Evolutionary conservation across 2,888 invertebrate species (phyloP).

Genomic region (Apodemia zela): DNA sequence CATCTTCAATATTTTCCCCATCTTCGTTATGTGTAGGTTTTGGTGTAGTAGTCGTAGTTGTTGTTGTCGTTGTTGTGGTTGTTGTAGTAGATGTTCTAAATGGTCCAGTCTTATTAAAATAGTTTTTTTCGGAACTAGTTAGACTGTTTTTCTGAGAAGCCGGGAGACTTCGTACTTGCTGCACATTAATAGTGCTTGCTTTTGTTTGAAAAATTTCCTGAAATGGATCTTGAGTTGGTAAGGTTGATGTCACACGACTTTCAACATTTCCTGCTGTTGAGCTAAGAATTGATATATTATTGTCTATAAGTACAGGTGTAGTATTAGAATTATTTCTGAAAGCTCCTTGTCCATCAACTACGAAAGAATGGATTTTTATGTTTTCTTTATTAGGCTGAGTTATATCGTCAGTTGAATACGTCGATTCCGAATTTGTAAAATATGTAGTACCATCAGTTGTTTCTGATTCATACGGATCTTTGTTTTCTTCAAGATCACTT

Average conservation of each 20-base stretch:
- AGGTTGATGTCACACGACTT: slow-evolving; percentile 58
- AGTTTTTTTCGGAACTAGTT: slow-evolving; percentile 31
- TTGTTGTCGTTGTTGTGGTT: slow-evolving; percentile 68
- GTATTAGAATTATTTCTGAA: slow-evolving; percentile 54
- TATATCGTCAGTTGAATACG: neutral
- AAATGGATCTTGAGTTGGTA: slow-evolving; percentile 61
- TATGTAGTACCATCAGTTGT: slow-evolving; percentile 4
- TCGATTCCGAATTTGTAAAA: slow-evolving; percentile 3
- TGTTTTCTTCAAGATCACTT: slow-evolving; percentile 5
- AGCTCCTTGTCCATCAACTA: slow-evolving; percentile 70
- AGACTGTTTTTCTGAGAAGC: slow-evolving; percentile 42
- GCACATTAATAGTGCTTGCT: slow-evolving; percentile 53
- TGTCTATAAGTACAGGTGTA: slow-evolving; percentile 56
- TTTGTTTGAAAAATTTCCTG: slow-evolving; percentile 66
- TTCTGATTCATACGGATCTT: neutral
- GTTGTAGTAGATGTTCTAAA: slow-evolving; percentile 36
- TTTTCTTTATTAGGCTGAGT: slow-evolving; percentile 27
- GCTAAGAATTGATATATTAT: slow-evolving; percentile 64
- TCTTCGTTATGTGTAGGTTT: slow-evolving; percentile 85
- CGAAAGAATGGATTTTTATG: slow-evolving; percentile 80
- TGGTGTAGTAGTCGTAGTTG: slow-evolving; percentile 82
- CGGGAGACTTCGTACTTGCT: slow-evolving; percentile 65
- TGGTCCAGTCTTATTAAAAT: slow-evolving; percentile 38
- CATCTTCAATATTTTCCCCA: slow-evolving; percentile 84
- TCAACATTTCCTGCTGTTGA: slow-evolving; percentile 73